Evolutionary conservation across 1,140 invertebrate genomes (phyloP).

Genomic region (Musca vetustissima): DNA sequence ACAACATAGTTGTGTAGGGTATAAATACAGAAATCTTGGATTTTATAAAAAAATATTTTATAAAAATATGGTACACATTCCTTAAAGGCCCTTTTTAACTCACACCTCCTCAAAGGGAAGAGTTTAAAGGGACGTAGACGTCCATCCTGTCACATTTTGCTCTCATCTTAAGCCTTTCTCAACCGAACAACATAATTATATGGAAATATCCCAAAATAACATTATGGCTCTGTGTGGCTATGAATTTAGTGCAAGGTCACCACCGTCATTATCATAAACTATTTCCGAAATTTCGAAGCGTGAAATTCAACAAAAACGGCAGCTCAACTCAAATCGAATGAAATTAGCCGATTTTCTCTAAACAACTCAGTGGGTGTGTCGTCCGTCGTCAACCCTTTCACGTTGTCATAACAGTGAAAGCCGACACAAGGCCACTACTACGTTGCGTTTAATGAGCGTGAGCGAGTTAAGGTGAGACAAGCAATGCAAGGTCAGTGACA

Average conservation of each 20-base stretch:
- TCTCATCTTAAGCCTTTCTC: not conserved
- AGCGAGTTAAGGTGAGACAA: not conserved
- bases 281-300: not conserved
- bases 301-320: constrained; percentile 2
- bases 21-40: no score
- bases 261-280: not conserved
- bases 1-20: no score
- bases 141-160: no score
- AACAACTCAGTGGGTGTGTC: not conserved
- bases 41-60: no score
- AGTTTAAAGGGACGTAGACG: no score
- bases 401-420: no score
- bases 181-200: not conserved
- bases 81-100: no score
- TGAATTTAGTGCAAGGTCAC: constrained; percentile 1
- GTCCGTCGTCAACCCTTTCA: constrained; percentile 9
- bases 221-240: not conserved
- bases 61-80: no score
- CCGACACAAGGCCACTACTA: no score
- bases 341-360: not conserved
- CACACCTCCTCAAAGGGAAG: no score
- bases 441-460: not conserved
- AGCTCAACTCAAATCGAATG: not conserved
- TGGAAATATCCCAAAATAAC: not conserved
- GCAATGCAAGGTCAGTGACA: not conserved